Conservation (phyloP, 1,140 invertebrate species). For the Sarcophaga bullata region DNA sequence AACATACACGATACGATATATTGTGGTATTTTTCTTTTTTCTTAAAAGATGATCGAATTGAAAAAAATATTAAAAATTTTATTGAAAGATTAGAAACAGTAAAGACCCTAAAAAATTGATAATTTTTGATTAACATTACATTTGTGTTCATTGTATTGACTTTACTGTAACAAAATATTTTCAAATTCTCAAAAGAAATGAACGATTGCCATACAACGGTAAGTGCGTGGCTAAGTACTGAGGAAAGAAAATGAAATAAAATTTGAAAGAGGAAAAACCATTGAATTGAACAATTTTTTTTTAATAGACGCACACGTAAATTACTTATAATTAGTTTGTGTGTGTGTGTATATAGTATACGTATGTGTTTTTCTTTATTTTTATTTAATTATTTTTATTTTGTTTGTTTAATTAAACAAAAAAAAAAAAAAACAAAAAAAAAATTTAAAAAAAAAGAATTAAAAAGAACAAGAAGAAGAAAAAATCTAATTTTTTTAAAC, state of each 20-base stretch:
- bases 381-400: not conserved
- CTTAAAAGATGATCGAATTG: no score
- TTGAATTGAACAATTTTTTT: not conserved
- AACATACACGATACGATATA: no score
- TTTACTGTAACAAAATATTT: no score
- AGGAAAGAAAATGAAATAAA: no score
- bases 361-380: constrained; percentile 11
- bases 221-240: constrained; percentile 3
- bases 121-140: no score
- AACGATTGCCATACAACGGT: not conserved
- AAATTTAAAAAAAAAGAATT: constrained; percentile 35
- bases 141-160: no score
- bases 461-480: constrained; percentile 42
- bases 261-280: not conserved
- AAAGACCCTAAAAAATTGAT: no score
- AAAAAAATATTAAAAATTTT: no score
- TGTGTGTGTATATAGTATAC: not conserved
- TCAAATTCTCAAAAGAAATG: not conserved
- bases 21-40: no score
- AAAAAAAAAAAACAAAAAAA: constrained; percentile 28
- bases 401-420: not conserved
- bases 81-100: no score
- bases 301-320: not conserved
- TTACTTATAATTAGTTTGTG: constrained; percentile 3
- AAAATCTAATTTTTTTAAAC: no score